Percentiles rank a stretch among this genome's conserved stretches.
phyloP scores from a whole-genome alignment of 2,797 vertebrate species.

The Fratercula arctica region DNA sequence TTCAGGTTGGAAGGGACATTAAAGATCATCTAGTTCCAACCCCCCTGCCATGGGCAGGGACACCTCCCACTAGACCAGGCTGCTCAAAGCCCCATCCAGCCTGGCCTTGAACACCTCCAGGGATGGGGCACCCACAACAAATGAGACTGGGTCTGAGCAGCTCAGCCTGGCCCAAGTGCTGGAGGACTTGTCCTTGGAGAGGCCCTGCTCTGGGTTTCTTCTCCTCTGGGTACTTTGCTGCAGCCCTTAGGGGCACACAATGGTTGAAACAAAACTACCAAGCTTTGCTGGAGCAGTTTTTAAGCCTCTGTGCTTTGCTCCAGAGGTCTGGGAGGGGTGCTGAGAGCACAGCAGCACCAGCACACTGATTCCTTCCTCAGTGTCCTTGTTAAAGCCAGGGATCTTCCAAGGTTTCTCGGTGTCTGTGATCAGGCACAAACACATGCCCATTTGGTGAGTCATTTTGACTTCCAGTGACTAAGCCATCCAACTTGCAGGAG shows the following conservation, averaged over 20 bases:
- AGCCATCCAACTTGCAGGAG: neutral
- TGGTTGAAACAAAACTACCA: neutral
- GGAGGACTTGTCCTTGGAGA: neutral
- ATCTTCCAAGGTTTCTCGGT: neutral
- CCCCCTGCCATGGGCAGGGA: neutral
- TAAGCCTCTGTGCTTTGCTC: neutral
- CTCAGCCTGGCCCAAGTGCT: neutral
- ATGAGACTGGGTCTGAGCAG: neutral
- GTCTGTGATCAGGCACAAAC: neutral
- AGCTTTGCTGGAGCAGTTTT: neutral
- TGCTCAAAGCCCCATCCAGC: neutral
- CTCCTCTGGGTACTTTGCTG: neutral
- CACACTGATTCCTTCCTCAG: neutral
- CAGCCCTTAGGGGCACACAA: neutral
- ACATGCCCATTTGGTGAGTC: neutral
- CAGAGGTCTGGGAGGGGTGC: neutral
- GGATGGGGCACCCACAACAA: neutral
- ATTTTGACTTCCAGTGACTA: conserved; percentile 8
- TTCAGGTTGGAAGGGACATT: neutral
- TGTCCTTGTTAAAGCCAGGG: neutral
- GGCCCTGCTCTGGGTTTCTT: neutral
- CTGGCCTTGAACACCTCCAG: neutral
- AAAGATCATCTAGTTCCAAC: neutral
- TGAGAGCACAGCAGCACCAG: neutral
- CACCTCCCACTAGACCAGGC: neutral